These are phyloP conservation scores for Oscheius sp. DNA, from an alignment of 2,888 invertebrate genomes.

Conservation along the genomic window DNA sequence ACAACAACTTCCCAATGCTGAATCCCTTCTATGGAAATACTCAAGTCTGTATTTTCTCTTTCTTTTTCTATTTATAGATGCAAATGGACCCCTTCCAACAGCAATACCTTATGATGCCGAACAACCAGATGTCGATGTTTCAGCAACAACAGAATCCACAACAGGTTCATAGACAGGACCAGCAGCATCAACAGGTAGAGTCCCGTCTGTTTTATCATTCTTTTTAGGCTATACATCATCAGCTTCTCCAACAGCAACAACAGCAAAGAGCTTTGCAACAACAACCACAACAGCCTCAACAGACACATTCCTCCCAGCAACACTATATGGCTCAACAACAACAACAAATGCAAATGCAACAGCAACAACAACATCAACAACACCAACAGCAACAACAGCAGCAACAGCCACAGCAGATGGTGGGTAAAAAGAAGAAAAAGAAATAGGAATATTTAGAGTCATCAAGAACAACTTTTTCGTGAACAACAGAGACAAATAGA, in stretches of 20 bases:
- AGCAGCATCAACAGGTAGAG: slow-evolving; percentile 35
- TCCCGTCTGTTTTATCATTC: background rate
- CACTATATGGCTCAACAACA: background rate
- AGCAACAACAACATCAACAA: background rate
- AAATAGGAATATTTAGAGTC: background rate
- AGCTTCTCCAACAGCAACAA: slow-evolving; percentile 32
- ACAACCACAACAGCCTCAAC: slow-evolving; percentile 1
- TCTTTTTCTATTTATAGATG: background rate
- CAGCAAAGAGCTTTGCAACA: slow-evolving; percentile 11
- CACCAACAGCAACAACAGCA: slow-evolving; percentile 39
- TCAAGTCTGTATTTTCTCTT: background rate
- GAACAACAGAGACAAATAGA: slow-evolving; percentile 32
- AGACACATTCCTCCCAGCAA: background rate
- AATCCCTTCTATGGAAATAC: slow-evolving; percentile 22
- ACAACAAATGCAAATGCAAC: slow-evolving; percentile 8
- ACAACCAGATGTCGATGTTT: slow-evolving; percentile 29
- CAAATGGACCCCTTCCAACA: slow-evolving; percentile 29
- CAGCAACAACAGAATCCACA: slow-evolving; percentile 7
- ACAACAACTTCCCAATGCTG: slow-evolving; percentile 17
- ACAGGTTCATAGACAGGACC: slow-evolving; percentile 33
- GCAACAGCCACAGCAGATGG: slow-evolving; percentile 35
- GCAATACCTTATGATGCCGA: slow-evolving; percentile 27
- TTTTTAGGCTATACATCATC: slow-evolving; percentile 27
- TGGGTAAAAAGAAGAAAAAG: background rate
- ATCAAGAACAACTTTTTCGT: slow-evolving; percentile 36